These are phyloP conservation scores for Phenganax stokvisi DNA, from an alignment of 92 coral and sea anemone genomes.

Conservation along the genomic window DNA sequence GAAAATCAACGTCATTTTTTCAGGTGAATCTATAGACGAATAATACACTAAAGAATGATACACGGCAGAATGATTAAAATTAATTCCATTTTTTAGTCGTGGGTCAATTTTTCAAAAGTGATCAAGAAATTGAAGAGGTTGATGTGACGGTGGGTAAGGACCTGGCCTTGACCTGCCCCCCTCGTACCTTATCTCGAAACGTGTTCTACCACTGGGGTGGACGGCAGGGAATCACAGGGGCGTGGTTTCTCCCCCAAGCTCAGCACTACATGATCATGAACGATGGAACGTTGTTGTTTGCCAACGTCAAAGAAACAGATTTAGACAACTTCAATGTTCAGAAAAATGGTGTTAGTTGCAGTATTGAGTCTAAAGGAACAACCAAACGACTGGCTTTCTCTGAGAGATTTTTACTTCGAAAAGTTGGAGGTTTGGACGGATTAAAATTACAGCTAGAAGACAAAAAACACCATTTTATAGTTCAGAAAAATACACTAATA, in stretches of 20 bases:
- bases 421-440: conserved; percentile 14
- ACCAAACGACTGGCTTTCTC: conserved; percentile 17
- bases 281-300: conserved; percentile 27
- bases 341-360: conserved; percentile 31
- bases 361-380: conserved; percentile 33
- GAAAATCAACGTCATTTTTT: conserved; percentile 19
- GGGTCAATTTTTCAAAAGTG: conserved; percentile 8
- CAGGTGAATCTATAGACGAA: not conserved
- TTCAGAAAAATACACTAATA: too few species aligned
- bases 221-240: conserved; percentile 1
- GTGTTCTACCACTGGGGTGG: conserved; percentile 38
- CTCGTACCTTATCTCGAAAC: conserved; percentile 22
- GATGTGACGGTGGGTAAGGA: conserved; percentile 20
- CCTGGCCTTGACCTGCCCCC: conserved; percentile 24
- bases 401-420: conserved; percentile 19
- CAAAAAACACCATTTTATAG: too few species aligned
- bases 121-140: not conserved
- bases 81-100: conserved; percentile 19
- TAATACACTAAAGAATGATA: not conserved
- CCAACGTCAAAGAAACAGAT: conserved; percentile 25
- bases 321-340: conserved; percentile 17
- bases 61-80: not conserved
- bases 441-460: not conserved
- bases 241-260: conserved; percentile 13
- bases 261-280: conserved; percentile 36